Conservation (phyloP, 1,140 invertebrate species). For the Diorhabda elongata region DNA sequence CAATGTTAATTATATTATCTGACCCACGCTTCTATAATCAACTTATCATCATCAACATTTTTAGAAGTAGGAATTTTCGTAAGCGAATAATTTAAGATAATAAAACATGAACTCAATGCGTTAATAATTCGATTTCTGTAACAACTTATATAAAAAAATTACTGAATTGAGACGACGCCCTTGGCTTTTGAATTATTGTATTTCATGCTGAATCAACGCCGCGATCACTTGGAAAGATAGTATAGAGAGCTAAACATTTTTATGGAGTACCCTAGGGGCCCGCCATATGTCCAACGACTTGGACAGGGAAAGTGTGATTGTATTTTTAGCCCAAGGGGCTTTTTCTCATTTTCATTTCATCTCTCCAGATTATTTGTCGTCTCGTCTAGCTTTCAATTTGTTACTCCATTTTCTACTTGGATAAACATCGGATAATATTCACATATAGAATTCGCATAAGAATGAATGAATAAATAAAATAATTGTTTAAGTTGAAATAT, state of each 20-base stretch:
- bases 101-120: too few species aligned
- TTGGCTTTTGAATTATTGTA: neutral
- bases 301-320: conserved; percentile 1
- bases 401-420: neutral
- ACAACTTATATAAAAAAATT: too few species aligned
- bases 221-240: neutral
- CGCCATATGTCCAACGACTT: conserved; percentile 1
- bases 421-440: neutral
- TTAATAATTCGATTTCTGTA: too few species aligned
- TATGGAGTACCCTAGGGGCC: neutral
- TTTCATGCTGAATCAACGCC: conserved; percentile 1
- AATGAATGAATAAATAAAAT: too few species aligned
- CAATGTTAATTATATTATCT: too few species aligned
- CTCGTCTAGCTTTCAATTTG: neutral
- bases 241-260: conserved; percentile 1
- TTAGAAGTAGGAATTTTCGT: too few species aligned
- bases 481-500: too few species aligned
- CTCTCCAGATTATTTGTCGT: neutral
- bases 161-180: neutral
- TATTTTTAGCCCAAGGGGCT: neutral
- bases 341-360: conserved; percentile 1
- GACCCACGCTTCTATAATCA: too few species aligned
- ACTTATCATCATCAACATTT: too few species aligned
- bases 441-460: too few species aligned
- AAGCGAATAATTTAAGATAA: too few species aligned